Percentiles rank a stretch among this genome's conserved stretches.
Evolutionary conservation across 1,140 invertebrate genomes (phyloP).

Genomic region (Heliconius hewitsoni): DNA sequence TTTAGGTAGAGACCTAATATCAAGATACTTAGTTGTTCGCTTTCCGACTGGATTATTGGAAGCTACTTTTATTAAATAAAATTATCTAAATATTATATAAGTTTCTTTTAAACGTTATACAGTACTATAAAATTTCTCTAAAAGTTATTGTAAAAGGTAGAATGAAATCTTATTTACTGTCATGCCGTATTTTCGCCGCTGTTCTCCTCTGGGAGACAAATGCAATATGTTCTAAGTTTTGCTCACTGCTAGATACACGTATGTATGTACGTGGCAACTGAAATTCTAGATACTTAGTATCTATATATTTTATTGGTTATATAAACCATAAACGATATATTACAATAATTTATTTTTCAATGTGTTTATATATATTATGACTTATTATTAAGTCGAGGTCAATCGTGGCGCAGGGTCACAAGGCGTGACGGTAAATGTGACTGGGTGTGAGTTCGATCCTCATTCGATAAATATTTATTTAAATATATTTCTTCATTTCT

Average conservation of each 20-base stretch:
- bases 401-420: too few species aligned
- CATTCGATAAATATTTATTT: too few species aligned
- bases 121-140: background rate
- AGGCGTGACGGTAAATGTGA: too few species aligned
- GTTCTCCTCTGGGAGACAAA: constrained; percentile 24
- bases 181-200: constrained; percentile 18
- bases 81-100: background rate
- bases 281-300: background rate
- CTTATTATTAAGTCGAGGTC: too few species aligned
- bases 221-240: constrained; percentile 26
- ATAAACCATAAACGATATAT: background rate
- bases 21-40: too few species aligned
- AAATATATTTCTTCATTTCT: too few species aligned
- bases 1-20: too few species aligned
- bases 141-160: constrained; percentile 18
- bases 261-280: background rate
- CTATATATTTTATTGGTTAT: background rate
- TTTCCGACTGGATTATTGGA: too few species aligned
- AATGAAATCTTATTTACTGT: constrained; percentile 16
- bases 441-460: too few species aligned
- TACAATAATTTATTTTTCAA: too few species aligned
- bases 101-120: background rate
- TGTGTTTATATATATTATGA: too few species aligned
- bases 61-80: background rate
- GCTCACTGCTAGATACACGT: background rate